Conservation (phyloP, 1,140 invertebrate genomes). For the Papilio aristodemus region DNA sequence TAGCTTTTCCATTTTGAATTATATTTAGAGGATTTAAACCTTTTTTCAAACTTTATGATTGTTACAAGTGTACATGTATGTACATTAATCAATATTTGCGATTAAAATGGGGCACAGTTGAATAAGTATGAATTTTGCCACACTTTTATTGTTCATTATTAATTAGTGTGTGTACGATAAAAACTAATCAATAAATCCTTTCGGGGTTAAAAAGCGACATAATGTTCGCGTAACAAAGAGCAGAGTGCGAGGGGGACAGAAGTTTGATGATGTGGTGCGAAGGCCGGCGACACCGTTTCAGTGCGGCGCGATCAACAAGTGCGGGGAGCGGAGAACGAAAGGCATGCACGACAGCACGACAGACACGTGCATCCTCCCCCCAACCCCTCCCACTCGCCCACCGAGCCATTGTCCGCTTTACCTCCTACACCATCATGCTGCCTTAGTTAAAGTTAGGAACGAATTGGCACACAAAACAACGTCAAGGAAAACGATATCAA, state of each 20-base stretch:
- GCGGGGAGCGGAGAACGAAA: conserved; percentile 62
- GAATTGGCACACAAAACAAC: conserved; percentile 63
- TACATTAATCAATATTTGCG: no score
- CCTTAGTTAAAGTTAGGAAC: conserved; percentile 61
- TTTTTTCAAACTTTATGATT: no score
- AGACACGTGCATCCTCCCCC: conserved; percentile 64
- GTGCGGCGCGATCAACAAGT: conserved; percentile 70
- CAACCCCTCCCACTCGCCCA: conserved; percentile 38
- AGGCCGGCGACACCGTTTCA: conserved; percentile 43
- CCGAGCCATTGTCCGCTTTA: conserved; percentile 36
- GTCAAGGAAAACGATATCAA: not conserved
- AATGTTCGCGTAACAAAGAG: conserved; percentile 9
- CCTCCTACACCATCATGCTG: conserved; percentile 51
- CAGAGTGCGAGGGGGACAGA: conserved; percentile 29
- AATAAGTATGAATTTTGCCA: not conserved
- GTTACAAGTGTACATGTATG: no score
- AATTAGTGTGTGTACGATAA: not conserved
- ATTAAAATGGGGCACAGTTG: not conserved
- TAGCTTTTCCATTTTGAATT: no score
- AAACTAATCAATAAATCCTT: conserved; percentile 12
- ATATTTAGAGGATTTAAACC: no score
- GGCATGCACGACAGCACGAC: conserved; percentile 52
- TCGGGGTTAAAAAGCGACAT: not conserved
- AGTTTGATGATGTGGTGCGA: conserved; percentile 34
- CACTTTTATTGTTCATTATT: not conserved